Conservation (phyloP, 2,888 invertebrate genomes). For the Tuberolachnus salignus region DNA sequence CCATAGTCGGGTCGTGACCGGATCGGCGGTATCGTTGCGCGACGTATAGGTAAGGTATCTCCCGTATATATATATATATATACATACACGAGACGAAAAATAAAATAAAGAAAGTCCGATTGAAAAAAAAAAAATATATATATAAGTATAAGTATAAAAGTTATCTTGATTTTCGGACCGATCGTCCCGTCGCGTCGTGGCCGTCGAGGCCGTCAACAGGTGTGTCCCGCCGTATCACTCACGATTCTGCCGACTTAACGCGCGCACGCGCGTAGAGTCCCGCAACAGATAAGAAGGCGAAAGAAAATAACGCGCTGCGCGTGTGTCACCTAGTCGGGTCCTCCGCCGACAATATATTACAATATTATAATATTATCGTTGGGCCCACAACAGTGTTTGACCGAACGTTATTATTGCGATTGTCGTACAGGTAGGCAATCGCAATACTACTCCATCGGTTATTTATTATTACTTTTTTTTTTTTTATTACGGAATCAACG, state of each 20-base stretch:
- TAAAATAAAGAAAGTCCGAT: constrained; percentile 6
- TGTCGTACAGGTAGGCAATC: no score
- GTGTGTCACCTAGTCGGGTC: not conserved
- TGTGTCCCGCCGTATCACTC: constrained; percentile 30
- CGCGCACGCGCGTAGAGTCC: not conserved
- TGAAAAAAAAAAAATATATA: not conserved
- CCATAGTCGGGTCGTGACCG: constrained; percentile 30
- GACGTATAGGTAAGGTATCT: no score
- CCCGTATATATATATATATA: no score
- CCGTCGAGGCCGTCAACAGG: not conserved
- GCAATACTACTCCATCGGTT: no score
- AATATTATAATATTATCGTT: no score
- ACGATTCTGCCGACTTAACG: not conserved
- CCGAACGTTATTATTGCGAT: not conserved
- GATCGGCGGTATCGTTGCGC: constrained; percentile 10
- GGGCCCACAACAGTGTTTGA: not conserved
- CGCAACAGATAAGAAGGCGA: constrained; percentile 22
- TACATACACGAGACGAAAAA: not conserved
- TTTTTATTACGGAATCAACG: no score
- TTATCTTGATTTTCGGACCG: constrained; percentile 46
- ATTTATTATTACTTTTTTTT: no score
- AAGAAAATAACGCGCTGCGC: not conserved
- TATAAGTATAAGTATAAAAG: not conserved
- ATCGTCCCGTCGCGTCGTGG: not conserved
- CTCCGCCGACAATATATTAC: not conserved